Base-by-base conservation (phyloP, 2,797 vertebrate genomes). In the Gallinago stenura region DNA sequence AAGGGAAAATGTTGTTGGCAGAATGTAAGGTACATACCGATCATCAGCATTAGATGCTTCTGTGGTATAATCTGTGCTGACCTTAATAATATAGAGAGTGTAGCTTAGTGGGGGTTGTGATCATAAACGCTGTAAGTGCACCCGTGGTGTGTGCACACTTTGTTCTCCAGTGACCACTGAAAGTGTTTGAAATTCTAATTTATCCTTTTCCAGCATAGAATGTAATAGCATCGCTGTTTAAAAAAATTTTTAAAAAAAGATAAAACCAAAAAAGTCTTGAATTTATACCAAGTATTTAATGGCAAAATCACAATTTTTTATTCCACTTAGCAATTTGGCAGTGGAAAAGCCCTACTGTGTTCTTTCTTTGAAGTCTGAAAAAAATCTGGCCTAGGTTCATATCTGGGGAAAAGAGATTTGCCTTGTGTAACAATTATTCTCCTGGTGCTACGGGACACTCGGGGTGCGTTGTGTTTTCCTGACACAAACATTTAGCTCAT, bases 381-480 rank as follows among this genome's bases (percentile, higher is more conserved):
- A 89, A 90, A 89, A 61, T 90, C 93, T 96, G 94, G 87, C 89
- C 50, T 76, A 22, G 35, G 61, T 91, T 92, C 0, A 0, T 87
- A 85, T 89, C 48, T 86, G 62, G 78, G 89, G 86, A 75, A 87
- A 90, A 91, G 66, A 62, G 65, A 56, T 93, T 95, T 94, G 92
- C 69, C 77, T 90, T 96, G 86, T 94, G 86, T 87, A 97, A 93
- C 77, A 65, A 48, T 90, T 73, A 73, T 48, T 89, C 79, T 87
- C 45, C 83, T 78, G 80, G 72, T 83, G 69, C 90, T 87, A 60
- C 3, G 96, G 97, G 97, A 98, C 95, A 66, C 96, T 92, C 21
- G 12, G 91, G 97, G 95, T 97, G 97, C 93, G 11, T 96, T 96
- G 90, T 96, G 94, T 92, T 97, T 97, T 95, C 91, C 90, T 83